Conservation (phyloP, 2,888 invertebrate genomes). For the Sepiola atlantica region DNA sequence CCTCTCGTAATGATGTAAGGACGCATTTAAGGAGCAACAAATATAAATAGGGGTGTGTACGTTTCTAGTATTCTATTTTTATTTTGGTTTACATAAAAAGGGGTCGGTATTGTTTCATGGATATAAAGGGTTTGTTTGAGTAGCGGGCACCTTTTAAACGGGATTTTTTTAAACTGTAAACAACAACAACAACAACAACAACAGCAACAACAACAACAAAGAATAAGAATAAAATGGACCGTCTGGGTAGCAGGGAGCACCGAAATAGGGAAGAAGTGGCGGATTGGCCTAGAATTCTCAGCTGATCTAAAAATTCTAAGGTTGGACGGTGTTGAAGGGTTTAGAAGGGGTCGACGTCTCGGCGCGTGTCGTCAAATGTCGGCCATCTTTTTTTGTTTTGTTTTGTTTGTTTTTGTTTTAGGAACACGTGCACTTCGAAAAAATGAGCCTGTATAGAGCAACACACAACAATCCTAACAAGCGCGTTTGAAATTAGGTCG, state of each 20-base stretch:
- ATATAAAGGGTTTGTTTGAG: neutral
- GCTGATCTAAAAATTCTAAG: neutral
- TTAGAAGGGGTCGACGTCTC: neutral
- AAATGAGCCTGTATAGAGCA: neutral
- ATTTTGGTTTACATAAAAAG: neutral
- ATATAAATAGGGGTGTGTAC: no score
- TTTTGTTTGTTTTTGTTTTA: neutral
- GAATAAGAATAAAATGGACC: neutral
- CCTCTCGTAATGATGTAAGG: no score
- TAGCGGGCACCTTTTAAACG: neutral
- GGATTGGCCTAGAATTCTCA: neutral
- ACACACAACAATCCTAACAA: neutral
- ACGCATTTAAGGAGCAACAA: no score
- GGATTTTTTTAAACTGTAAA: no score
- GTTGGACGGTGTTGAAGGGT: neutral
- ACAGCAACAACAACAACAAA: neutral
- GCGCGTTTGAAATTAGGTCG: neutral
- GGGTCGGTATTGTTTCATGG: neutral
- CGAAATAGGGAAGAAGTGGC: neutral
- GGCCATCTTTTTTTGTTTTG: neutral
- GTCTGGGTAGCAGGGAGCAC: neutral
- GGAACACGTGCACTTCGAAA: neutral
- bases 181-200: no score
- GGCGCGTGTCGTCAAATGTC: slow-evolving; percentile 14
- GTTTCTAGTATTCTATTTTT: neutral